Evolutionary conservation across 2,888 invertebrate species (phyloP).

Genomic region (Brachyptera risi): DNA sequence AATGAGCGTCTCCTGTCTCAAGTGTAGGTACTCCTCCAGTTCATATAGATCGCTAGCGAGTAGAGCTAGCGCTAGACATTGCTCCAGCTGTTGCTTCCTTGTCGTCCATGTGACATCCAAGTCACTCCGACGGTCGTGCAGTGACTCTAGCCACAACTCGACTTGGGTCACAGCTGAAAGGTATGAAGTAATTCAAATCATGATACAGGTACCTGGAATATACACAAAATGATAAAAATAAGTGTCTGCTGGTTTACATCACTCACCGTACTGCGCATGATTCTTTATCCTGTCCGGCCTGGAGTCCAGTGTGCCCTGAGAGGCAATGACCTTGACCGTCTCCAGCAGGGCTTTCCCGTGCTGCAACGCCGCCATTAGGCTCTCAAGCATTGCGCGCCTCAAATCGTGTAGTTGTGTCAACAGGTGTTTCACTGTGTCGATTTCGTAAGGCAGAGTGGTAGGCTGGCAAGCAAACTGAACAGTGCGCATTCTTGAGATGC

Average conservation of each 20-base stretch:
- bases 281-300: constrained; percentile 59
- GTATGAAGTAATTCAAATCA: too few relatives aligned
- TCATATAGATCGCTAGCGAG: constrained; percentile 67
- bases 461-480: constrained; percentile 66
- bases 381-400: constrained; percentile 66
- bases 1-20: constrained; percentile 51
- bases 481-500: constrained; percentile 62
- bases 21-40: constrained; percentile 56
- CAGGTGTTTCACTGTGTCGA: constrained; percentile 64
- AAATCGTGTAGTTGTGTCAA: constrained; percentile 68
- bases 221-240: too few relatives aligned
- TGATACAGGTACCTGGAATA: too few relatives aligned
- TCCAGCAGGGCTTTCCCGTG: constrained; percentile 72
- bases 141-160: constrained; percentile 67
- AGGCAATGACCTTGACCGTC: constrained; percentile 67
- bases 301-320: constrained; percentile 70
- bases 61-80: constrained; percentile 69
- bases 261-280: constrained; percentile 50
- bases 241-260: neutral
- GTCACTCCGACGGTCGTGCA: constrained; percentile 69
- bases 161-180: constrained; percentile 62
- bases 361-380: constrained; percentile 74
- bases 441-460: constrained; percentile 64
- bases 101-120: constrained; percentile 65
- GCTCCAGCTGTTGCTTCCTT: constrained; percentile 71